Base-by-base conservation (phyloP, 2,797 vertebrate species). In the Xiphophorus birchmanni region DNA sequence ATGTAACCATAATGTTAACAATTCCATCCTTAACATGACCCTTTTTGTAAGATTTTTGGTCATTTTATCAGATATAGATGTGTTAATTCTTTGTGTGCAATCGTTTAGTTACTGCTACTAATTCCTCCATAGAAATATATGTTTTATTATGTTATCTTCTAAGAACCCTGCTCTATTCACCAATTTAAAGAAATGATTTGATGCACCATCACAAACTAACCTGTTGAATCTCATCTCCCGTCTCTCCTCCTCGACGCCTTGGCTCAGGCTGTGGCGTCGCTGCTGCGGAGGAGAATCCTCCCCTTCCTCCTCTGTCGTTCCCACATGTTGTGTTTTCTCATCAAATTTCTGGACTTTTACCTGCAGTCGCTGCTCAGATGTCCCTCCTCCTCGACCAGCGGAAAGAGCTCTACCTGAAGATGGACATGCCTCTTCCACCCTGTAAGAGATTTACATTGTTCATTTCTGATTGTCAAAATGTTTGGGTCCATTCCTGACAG, bases 201-300 rank as follows among this genome's bases (percentile, higher is more conserved):
- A 21, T 12, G 58, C 9, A 63, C 37, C 15, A 71, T 50, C 48
- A 26, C 45, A 4, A 15, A 76, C 92, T 35, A 88, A 99, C 97
- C 97, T 97, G 95, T 95, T 97, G 94, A 98, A 97, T 85, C 96
- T 95, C 94, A 97, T 95, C 80, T 97, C 97, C 79, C 94, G 95
- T 82, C 94, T 96, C 82, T 98, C 97, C 74, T 97, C 97, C 83
- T 94, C 95, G 69, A 94, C 92, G 0, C 93, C 86, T 76, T 97
- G 97, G 81, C 93, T 95, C 84, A 97, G 93, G 84, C 97, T 98
- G 82, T 97, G 95, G 85, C 96, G 95, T 73, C 96, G 91, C 82
- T 95, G 92, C 1, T 95, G 96, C 52, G 89, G 87, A 0, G 95
- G 93, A 18, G 95, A 95, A 35, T 87, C 93, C 73, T 29, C 93